Evolutionary conservation across 2,113 vertebrate species (phyloP).

Genomic region (Climacteris rufus): DNA sequence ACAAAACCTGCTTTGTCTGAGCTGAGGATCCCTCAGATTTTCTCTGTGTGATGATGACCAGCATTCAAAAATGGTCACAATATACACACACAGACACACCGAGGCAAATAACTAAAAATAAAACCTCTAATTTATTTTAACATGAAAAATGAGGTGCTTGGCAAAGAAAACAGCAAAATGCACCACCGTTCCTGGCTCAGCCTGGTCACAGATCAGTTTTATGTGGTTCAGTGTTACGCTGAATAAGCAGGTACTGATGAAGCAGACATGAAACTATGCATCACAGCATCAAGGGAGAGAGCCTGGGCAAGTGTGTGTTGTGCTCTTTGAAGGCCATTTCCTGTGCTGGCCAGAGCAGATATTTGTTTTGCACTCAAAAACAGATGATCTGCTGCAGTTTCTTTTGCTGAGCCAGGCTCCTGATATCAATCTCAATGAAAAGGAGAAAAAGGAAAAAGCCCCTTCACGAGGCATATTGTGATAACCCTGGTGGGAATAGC

Average conservation of each 20-base stretch:
- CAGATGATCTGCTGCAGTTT: not conserved
- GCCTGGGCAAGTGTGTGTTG: not conserved
- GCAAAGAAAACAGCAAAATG: not conserved
- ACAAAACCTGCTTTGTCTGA: not conserved
- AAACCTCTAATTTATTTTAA: not conserved
- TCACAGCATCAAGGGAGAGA: not conserved
- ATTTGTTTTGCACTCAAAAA: constrained; percentile 17
- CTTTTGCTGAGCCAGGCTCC: not conserved
- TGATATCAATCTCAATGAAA: not conserved
- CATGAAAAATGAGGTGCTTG: not conserved
- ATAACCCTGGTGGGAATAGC: not conserved
- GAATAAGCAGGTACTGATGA: constrained; percentile 21
- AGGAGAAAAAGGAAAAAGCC: not conserved
- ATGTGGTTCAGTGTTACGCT: constrained; percentile 36
- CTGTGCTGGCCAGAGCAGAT: not conserved
- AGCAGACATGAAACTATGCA: constrained; percentile 37
- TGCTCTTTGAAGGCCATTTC: constrained; percentile 28
- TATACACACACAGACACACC: not conserved
- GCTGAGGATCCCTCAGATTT: not conserved
- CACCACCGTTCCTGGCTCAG: not conserved
- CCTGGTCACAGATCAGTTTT: constrained; percentile 20
- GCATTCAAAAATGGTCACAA: not conserved
- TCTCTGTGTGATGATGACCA: not conserved
- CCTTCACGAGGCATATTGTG: not conserved
- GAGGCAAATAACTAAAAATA: not conserved